Base-by-base conservation (phyloP, 2,113 vertebrate genomes). In the Aviceda subcristata region DNA sequence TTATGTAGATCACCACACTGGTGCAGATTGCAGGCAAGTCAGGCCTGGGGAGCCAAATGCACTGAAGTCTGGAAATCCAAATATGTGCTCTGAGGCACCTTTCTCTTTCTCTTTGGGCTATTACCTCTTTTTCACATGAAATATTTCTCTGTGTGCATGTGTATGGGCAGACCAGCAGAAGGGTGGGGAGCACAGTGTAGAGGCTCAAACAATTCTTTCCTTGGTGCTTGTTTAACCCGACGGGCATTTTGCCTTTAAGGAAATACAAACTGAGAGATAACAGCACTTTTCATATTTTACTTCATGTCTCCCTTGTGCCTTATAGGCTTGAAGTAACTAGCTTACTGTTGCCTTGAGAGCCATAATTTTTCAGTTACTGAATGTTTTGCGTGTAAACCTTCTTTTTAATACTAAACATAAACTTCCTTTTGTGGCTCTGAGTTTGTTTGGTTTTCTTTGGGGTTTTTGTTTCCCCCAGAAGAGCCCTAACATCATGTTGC, bases 21-120 rank as follows among this genome's bases (percentile, higher is more conserved):
- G 10, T 32, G 21, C 15, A 19, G 16, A 8, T 0, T 36, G 26
- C 1, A 13, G 32, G 11, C 6, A 8, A 17, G 34, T 17, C 32
- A 39, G 30, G 48, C 50, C 53, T 59, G 66, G 27, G n/a, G 7
- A 76, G 18, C 11, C 27, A 67, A 48, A 16, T 9, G 7, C 27
- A 38, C 38, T 7, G 1, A 34, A 43, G n/a, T 34, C 30, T 77
- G 41, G 53, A 76, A 73, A 57, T 19, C 2, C 15, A 77, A 53
- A 8, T 7, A 0, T 10, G 30, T 74, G 46, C 1, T 68, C 4
- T 7, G 48, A 36, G 38, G 3, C 23, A 55, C 17, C 7, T 43
- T 59, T 7, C 16, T 46, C 18, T 43, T 29, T 23, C n/a, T 41
- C 39, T 43, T 51, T 2, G 21, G 39, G 9, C 29, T 12, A 1